Evolutionary conservation across 2,113 vertebrate genomes (phyloP), one percentile per base, ranked within the genome.

Genomic region (Odontophorus gujanensis): DNA sequence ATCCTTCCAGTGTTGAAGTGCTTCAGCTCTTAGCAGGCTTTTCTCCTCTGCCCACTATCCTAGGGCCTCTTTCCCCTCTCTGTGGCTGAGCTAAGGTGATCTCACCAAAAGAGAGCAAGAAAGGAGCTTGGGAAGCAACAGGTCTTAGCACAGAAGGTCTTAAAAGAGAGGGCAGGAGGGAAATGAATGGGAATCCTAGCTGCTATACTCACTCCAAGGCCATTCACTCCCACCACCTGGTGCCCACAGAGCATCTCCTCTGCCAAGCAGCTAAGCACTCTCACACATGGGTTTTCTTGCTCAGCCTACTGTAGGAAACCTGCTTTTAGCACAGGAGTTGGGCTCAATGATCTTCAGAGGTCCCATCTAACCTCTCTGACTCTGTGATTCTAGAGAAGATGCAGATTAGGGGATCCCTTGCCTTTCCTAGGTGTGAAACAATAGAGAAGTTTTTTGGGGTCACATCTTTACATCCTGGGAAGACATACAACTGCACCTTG

Each of bases 211-310:
- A 36, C 32, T 87, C n/a, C 58, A 25, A 1, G 2, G 13, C 30
- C 28, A 14, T 25, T 59, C 7, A 28, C 17, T 73, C 14, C 22
- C 13, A 24, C 0, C 6, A 59, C 28, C 55, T 25, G 7, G 32
- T 62, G 76, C 17, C 36, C 34, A 32, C 1, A 30, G n/a, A 62
- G 5, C 26, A 53, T 40, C 58, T 90, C 28, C 45, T 71, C n/a
- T 79, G n/a, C 11, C 17, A 53, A 53, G 58, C 4, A 28, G 15
- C 59, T 32, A 0, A 4, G 28, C 3, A 2, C 7, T 10, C 24
- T 74, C 2, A 4, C 50, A 42, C 19, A 43, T 26, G 26, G 26
- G 5, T 30, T 53, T 53, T 30, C 26, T 5, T 53, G 51, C 26
- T 28, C 51, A 53, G 51, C 26, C 51, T 30, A 14, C 26, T 17